Conservation (phyloP, 1,140 invertebrate genomes). For the honey bee (Apis mellifera) region Amel_HAv3.1 CM009934.2:9459001-9459500, state of each 20-base stretch:
- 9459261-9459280: background rate
- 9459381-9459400: background rate
- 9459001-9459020: slow-evolving; percentile 55
- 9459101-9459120: too few species aligned
- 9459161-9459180: too few species aligned
- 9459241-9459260: too few species aligned
- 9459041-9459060: too few species aligned
- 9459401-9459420: too few species aligned
- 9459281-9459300: background rate
- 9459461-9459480: slow-evolving; percentile 7
- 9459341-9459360: background rate
- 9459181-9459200: too few species aligned
- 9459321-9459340: background rate
- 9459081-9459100: too few species aligned
- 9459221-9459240: too few species aligned
- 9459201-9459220: too few species aligned
- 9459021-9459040: slow-evolving; percentile 18
- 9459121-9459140: too few species aligned
- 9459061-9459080: too few species aligned
- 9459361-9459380: background rate
- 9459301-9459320: background rate
- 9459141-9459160: too few species aligned
- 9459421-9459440: background rate
- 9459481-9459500: background rate
- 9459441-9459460: background rate